phyloP scores from a whole-genome alignment of 2,797 vertebrate genomes.

The Vultur gryphus region DNA sequence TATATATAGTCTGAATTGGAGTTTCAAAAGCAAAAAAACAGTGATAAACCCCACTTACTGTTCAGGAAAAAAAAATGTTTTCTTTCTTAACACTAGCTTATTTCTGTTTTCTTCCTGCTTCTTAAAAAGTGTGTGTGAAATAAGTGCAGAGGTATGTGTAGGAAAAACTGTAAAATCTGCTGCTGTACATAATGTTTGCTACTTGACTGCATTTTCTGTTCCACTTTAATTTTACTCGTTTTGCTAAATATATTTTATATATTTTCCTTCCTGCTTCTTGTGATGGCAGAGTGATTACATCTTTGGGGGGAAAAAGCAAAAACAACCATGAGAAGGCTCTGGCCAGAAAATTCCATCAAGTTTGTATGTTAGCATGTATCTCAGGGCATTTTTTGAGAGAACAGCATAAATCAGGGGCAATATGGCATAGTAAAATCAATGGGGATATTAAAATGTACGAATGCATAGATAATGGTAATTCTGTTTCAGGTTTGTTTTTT shows the following conservation, averaged over 20 bases:
- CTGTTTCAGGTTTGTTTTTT: neutral
- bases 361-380: neutral
- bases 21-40: constrained; percentile 11
- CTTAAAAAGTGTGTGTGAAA: constrained; percentile 20
- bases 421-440: neutral
- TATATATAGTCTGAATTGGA: neutral
- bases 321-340: neutral
- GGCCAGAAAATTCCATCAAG: neutral
- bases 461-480: neutral
- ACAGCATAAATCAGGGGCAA: neutral
- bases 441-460: neutral
- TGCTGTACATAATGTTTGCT: constrained; percentile 59
- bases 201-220: constrained; percentile 55
- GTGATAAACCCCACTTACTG: constrained; percentile 13
- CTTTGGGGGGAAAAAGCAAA: neutral
- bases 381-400: neutral
- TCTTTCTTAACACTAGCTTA: constrained; percentile 29
- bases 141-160: constrained; percentile 29
- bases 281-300: constrained; percentile 49
- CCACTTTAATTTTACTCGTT: constrained; percentile 56
- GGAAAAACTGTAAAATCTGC: constrained; percentile 36
- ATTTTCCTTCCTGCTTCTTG: constrained; percentile 62
- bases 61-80: constrained; percentile 18
- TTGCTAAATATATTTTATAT: constrained; percentile 65
- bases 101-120: constrained; percentile 36